phyloP scores from a whole-genome alignment of 1,140 invertebrate species.

The Drosophila lini region DNA sequence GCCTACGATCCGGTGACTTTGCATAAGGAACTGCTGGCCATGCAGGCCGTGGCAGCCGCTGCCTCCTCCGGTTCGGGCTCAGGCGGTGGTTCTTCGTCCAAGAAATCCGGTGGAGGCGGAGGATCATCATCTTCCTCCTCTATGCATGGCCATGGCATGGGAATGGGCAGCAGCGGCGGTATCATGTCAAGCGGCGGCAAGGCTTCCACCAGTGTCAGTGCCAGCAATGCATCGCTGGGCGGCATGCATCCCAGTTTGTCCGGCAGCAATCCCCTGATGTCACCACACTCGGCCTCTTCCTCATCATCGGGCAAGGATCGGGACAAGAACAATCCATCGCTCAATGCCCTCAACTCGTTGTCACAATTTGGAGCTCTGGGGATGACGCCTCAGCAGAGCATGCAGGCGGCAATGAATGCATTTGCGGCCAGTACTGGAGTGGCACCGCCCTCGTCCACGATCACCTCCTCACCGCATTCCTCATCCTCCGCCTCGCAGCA shows the following conservation, averaged over 20 bases:
- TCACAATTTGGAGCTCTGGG: slow-evolving; percentile 80
- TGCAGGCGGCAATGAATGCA: slow-evolving; percentile 84
- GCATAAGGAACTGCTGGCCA: slow-evolving; percentile 83
- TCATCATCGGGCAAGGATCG: slow-evolving; percentile 58
- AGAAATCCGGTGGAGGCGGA: slow-evolving; percentile 72
- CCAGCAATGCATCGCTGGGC: slow-evolving; percentile 50
- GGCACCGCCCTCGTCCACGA: slow-evolving; percentile 51
- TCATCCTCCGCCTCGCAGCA: slow-evolving; percentile 39
- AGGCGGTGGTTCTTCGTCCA: slow-evolving; percentile 65
- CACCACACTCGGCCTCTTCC: slow-evolving; percentile 59
- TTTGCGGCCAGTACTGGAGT: slow-evolving; percentile 72
- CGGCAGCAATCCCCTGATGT: slow-evolving; percentile 59
- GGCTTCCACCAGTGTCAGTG: slow-evolving; percentile 61
- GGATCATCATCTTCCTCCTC: slow-evolving; percentile 45
- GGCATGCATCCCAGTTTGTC: slow-evolving; percentile 58
- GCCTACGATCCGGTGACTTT: slow-evolving; percentile 82
- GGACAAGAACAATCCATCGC: slow-evolving; percentile 80
- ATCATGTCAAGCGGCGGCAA: slow-evolving; percentile 67
- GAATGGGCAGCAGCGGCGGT: slow-evolving; percentile 41
- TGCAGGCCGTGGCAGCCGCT: slow-evolving; percentile 83
- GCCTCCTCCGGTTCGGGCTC: slow-evolving; percentile 61
- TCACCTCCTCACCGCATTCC: slow-evolving; percentile 56
- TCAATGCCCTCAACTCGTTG: slow-evolving; percentile 81
- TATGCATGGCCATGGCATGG: slow-evolving; percentile 60
- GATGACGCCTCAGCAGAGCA: slow-evolving; percentile 82